phyloP scores from a whole-genome alignment of 2,888 invertebrate genomes.

The Onchidella celtica region DNA sequence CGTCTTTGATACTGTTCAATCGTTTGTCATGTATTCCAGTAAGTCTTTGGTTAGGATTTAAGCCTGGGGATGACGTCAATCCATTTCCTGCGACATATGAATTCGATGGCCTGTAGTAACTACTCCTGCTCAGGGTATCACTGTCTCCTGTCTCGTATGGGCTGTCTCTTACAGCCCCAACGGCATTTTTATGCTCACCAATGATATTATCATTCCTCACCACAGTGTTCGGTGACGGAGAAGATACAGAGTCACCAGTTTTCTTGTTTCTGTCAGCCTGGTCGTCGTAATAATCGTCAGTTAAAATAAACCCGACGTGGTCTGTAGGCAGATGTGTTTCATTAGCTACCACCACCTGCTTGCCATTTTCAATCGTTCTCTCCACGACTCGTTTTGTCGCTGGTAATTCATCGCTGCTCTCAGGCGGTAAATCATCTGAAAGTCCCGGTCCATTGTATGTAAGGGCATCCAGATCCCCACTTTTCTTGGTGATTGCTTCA shows the following conservation, averaged over 20 bases:
- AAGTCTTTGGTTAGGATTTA: too few relatives aligned
- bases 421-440: too few relatives aligned
- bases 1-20: not conserved
- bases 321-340: constrained; percentile 2
- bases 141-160: not conserved
- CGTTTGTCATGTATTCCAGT: not conserved
- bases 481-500: constrained; percentile 18
- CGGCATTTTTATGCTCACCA: too few relatives aligned
- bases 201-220: not conserved
- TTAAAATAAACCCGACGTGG: constrained; percentile 16
- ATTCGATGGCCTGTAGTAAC: not conserved
- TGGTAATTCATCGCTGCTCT: not conserved
- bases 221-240: not conserved
- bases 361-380: not conserved
- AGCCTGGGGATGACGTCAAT: not conserved
- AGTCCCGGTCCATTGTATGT: not conserved
- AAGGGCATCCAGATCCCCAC: not conserved
- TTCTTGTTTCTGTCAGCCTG: not conserved
- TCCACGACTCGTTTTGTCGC: constrained; percentile 9
- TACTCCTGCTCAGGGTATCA: too few relatives aligned
- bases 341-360: not conserved
- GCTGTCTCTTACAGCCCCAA: too few relatives aligned
- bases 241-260: not conserved
- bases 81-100: not conserved
- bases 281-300: constrained; percentile 18